These are phyloP conservation scores for Lepidurus packardi DNA, from an alignment of 1,140 invertebrate genomes.

Conservation along the genomic window DNA sequence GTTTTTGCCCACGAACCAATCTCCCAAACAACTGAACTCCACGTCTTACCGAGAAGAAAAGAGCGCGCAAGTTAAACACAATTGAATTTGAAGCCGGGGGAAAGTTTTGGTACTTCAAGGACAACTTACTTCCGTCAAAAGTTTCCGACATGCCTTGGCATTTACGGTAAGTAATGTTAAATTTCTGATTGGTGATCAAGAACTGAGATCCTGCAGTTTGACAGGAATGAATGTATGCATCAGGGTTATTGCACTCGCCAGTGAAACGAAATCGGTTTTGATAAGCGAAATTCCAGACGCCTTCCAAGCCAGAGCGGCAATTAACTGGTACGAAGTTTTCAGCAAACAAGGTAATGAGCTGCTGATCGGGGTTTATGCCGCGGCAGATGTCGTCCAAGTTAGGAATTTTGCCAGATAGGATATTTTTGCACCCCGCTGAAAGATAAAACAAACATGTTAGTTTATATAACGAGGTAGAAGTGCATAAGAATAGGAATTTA, in stretches of 20 bases:
- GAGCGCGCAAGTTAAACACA: slow-evolving; percentile 36
- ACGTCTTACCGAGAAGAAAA: slow-evolving; percentile 55
- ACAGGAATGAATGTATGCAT: slow-evolving; percentile 86
- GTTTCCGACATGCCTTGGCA: slow-evolving; percentile 79
- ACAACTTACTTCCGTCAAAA: slow-evolving; percentile 67
- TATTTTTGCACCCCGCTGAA: slow-evolving; percentile 65
- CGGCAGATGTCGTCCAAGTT: slow-evolving; percentile 69
- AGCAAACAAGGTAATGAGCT: slow-evolving; percentile 77
- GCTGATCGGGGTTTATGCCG: slow-evolving; percentile 65
- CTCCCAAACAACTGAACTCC: slow-evolving; percentile 86
- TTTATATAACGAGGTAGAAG: slow-evolving; percentile 20
- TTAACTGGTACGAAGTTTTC: slow-evolving; percentile 87
- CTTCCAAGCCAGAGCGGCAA: slow-evolving; percentile 85
- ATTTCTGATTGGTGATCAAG: slow-evolving; percentile 93
- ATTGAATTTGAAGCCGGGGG: slow-evolving; percentile 20
- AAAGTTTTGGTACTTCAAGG: slow-evolving; percentile 31
- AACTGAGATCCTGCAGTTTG: slow-evolving; percentile 93
- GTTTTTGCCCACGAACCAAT: slow-evolving; percentile 93
- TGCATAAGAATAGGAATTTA: slow-evolving; percentile 43
- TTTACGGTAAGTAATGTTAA: slow-evolving; percentile 86
- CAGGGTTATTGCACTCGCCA: slow-evolving; percentile 78
- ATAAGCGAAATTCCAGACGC: slow-evolving; percentile 91
- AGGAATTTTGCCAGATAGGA: slow-evolving; percentile 55
- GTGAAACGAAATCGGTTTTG: slow-evolving; percentile 80
- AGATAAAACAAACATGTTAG: slow-evolving; percentile 35